A percentile compares a stretch with the other conserved stretches of the same genome.
These are phyloP conservation scores for Lasioglossum calceatum DNA, from an alignment of 2,888 invertebrate species.

Conservation along the genomic window DNA sequence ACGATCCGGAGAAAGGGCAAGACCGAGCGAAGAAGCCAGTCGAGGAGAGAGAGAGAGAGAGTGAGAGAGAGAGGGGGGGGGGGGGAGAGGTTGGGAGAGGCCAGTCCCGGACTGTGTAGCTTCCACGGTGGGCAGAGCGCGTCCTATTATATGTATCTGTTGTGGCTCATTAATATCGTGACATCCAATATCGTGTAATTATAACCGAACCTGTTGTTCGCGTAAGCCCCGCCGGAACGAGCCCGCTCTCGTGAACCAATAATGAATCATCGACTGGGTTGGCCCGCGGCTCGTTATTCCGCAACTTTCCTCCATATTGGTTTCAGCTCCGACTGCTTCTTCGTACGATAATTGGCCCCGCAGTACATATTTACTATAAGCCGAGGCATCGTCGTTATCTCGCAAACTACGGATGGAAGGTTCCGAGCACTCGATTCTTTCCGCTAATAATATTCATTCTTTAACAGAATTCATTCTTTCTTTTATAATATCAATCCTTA, in stretches of 20 bases:
- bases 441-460: background rate
- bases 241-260: slow-evolving; percentile 40
- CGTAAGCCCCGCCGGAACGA: slow-evolving; percentile 48
- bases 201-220: slow-evolving; percentile 61
- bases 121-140: slow-evolving; percentile 68
- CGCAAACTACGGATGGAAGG: background rate
- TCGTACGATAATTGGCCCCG: slow-evolving; percentile 44
- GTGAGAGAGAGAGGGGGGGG: background rate
- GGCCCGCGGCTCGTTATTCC: slow-evolving; percentile 37
- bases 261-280: slow-evolving; percentile 63
- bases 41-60: background rate
- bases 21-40: background rate
- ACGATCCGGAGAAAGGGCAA: slow-evolving; percentile 46
- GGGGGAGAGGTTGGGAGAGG: background rate
- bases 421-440: slow-evolving; percentile 20
- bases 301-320: slow-evolving; percentile 41
- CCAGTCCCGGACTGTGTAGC: slow-evolving; percentile 55
- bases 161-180: slow-evolving; percentile 71
- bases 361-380: background rate
- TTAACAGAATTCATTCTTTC: background rate
- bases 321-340: slow-evolving; percentile 32
- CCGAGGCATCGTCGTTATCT: background rate
- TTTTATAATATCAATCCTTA: background rate
- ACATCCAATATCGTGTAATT: slow-evolving; percentile 73
- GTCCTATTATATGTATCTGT: slow-evolving; percentile 66